Percentiles rank a stretch among this genome's conserved stretches.
Conservation (phyloP, 2,797 vertebrate genomes). For the Heteromormyrus szaboi region DNA sequence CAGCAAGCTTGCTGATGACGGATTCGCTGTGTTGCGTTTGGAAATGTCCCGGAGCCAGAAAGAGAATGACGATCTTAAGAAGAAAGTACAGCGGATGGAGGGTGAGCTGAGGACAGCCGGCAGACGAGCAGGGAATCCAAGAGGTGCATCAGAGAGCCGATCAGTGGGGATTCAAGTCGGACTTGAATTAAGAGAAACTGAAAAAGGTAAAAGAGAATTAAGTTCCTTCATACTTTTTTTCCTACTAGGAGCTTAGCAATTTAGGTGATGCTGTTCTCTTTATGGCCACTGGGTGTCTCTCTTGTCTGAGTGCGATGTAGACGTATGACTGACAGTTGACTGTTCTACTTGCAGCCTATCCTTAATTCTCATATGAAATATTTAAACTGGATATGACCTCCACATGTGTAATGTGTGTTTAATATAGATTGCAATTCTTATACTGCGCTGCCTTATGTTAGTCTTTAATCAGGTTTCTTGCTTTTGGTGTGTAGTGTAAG, state of each 20-base stretch:
- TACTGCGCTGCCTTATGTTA: not conserved
- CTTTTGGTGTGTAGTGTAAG: not conserved
- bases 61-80: conserved; percentile 31
- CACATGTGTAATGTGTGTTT: not conserved
- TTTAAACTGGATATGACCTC: not conserved
- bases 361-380: not conserved
- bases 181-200: not conserved
- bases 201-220: not conserved
- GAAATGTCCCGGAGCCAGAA: conserved; percentile 30
- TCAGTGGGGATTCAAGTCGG: conserved; percentile 17
- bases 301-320: not conserved
- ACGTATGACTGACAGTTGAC: not conserved
- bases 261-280: not conserved
- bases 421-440: not conserved
- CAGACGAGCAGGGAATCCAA: not conserved
- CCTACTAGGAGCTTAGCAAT: not conserved
- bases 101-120: conserved; percentile 18
- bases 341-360: not conserved
- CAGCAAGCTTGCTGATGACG: conserved; percentile 27
- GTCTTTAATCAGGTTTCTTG: not conserved
- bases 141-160: not conserved
- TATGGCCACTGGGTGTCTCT: not conserved
- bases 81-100: conserved; percentile 16
- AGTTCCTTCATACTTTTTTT: not conserved
- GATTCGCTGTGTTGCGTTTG: conserved; percentile 28